Conservation (phyloP, 2,888 invertebrate genomes). For the Cyclophora albipunctata region DNA sequence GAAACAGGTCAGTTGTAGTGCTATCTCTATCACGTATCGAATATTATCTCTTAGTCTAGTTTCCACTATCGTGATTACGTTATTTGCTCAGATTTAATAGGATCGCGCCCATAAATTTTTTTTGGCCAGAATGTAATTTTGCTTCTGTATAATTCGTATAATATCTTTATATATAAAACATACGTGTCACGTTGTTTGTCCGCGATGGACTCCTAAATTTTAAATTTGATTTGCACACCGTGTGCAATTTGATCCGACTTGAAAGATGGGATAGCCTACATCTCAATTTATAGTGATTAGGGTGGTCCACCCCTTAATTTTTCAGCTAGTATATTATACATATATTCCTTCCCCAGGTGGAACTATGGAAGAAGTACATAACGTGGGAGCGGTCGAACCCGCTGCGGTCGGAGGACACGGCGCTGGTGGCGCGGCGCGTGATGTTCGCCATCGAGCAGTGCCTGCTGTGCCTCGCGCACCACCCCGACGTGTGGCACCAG, state of each 20-base stretch:
- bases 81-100: no score
- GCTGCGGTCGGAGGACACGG: slow-evolving; percentile 95
- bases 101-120: no score
- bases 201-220: neutral
- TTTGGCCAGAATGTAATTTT: neutral
- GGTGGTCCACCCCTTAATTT: no score
- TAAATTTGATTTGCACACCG: no score
- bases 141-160: no score
- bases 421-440: slow-evolving; percentile 92
- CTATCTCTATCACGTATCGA: slow-evolving; percentile 2
- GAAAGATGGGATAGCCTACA: no score
- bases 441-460: slow-evolving; percentile 99
- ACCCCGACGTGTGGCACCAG: slow-evolving; percentile 99
- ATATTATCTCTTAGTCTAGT: no score
- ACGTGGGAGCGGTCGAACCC: slow-evolving; percentile 98
- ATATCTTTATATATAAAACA: no score
- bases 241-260: no score
- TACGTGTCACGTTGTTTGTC: no score
- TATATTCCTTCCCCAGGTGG: slow-evolving; percentile 78
- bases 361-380: slow-evolving; percentile 99
- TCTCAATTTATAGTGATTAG: no score
- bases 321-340: neutral
- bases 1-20: slow-evolving; percentile 81
- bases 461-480: slow-evolving; percentile 95
- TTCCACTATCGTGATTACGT: no score